Percentiles rank a stretch among this genome's conserved stretches.
phyloP scores from a whole-genome alignment of 2,113 vertebrate genomes.

The Mirza zaza region DNA sequence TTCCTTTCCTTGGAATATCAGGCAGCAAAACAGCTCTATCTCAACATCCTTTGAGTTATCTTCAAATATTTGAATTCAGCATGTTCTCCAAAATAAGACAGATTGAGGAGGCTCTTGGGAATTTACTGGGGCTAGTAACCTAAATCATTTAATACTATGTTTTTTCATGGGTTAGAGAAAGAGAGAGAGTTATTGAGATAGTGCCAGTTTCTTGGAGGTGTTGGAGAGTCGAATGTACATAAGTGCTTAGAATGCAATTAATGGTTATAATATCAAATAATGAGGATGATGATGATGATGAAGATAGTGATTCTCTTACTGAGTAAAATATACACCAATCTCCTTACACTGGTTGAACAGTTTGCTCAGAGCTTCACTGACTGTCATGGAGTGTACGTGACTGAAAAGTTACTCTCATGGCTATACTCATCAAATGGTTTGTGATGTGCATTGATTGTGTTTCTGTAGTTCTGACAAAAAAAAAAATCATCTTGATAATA shows the following conservation, averaged over 20 bases:
- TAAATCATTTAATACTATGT: background rate
- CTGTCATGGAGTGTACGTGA: fast-evolving
- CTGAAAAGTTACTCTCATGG: background rate
- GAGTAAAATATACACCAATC: background rate
- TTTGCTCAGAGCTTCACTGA: background rate
- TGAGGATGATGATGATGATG: background rate
- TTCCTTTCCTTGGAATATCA: background rate
- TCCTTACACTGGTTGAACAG: background rate
- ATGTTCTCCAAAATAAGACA: background rate
- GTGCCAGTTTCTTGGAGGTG: background rate
- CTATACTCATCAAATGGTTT: background rate
- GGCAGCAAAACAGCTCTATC: background rate
- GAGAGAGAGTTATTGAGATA: background rate
- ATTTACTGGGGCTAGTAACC: background rate
- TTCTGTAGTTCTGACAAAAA: background rate
- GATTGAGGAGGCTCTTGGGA: background rate
- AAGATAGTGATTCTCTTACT: background rate
- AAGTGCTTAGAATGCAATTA: background rate
- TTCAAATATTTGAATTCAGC: background rate
- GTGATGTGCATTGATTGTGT: background rate
- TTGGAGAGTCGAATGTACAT: background rate
- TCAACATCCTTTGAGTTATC: background rate
- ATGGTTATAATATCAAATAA: background rate
- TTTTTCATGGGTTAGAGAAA: background rate
- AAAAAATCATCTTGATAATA: background rate